Conservation (phyloP, 2,797 vertebrate genomes). For the Tragopan temminckii region DNA sequence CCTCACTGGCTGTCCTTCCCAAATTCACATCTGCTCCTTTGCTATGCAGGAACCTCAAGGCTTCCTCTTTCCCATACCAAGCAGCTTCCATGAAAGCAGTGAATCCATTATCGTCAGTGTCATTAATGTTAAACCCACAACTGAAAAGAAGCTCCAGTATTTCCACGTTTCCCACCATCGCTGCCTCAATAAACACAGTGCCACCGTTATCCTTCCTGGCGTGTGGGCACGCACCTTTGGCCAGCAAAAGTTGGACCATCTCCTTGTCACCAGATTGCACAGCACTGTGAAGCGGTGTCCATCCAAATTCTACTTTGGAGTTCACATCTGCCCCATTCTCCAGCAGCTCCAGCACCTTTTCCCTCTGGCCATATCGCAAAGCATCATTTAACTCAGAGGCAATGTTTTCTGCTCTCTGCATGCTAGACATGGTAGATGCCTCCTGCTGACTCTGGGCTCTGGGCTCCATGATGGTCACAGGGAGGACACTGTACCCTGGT, state of each 20-base stretch:
- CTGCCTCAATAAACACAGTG: constrained; percentile 77
- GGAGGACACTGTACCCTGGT: background rate
- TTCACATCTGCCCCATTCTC: constrained; percentile 72
- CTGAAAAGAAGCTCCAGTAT: constrained; percentile 68
- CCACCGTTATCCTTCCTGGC: constrained; percentile 76
- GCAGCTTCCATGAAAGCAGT: constrained; percentile 84
- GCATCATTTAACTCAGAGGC: background rate
- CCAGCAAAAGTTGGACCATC: constrained; percentile 68
- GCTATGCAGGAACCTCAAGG: constrained; percentile 69
- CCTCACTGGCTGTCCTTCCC: constrained; percentile 23
- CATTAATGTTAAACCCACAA: constrained; percentile 26
- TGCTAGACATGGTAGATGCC: background rate
- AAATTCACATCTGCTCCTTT: constrained; percentile 74
- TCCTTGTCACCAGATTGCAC: background rate
- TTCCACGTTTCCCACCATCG: background rate
- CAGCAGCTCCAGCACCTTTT: constrained; percentile 53
- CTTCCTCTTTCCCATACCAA: background rate
- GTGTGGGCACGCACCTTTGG: constrained; percentile 46
- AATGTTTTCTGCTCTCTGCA: fast-evolving
- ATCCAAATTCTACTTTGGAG: constrained; percentile 39
- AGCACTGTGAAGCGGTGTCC: constrained; percentile 75
- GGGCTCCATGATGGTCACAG: constrained; percentile 20
- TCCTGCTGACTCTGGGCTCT: background rate
- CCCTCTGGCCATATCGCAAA: fast-evolving
- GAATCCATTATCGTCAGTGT: constrained; percentile 72